A percentile compares a stretch with the other conserved stretches of the same genome.
Conservation (phyloP, 2,113 vertebrate genomes). For the Ceyx melanurus region DNA sequence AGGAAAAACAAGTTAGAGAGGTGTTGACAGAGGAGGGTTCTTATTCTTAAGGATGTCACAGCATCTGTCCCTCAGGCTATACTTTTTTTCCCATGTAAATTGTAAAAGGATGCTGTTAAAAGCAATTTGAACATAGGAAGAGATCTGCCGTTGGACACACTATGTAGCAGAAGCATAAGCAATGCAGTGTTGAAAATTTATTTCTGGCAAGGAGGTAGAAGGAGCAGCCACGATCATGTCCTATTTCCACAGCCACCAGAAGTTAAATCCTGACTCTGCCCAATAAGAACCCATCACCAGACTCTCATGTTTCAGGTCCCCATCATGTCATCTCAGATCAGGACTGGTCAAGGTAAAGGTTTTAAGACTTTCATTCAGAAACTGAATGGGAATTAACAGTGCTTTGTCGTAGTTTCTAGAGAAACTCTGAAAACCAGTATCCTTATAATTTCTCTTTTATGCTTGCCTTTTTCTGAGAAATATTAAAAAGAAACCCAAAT, state of each 20-base stretch:
- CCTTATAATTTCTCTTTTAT: neutral
- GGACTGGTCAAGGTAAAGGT: neutral
- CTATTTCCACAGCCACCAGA: neutral
- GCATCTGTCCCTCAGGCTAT: neutral
- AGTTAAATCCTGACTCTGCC: neutral
- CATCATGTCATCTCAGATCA: neutral
- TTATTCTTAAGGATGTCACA: neutral
- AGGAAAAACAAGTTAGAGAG: neutral
- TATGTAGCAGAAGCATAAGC: neutral
- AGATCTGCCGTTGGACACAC: rapidly evolving
- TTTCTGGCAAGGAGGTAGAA: neutral
- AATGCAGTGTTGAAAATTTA: neutral
- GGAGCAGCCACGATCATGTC: neutral
- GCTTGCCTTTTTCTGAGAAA: neutral
- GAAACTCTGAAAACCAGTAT: neutral
- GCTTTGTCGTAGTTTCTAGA: neutral
- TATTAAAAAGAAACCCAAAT: neutral
- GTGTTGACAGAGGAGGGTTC: neutral
- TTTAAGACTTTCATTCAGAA: neutral
- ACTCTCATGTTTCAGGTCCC: neutral
- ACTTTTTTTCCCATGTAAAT: neutral
- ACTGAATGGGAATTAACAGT: neutral
- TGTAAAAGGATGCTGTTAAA: neutral
- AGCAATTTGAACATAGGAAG: neutral
- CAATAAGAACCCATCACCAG: neutral